Percentiles rank a stretch among this genome's conserved stretches.
Conservation (phyloP, 2,888 invertebrate genomes). For the Drosophila leonis region DNA sequence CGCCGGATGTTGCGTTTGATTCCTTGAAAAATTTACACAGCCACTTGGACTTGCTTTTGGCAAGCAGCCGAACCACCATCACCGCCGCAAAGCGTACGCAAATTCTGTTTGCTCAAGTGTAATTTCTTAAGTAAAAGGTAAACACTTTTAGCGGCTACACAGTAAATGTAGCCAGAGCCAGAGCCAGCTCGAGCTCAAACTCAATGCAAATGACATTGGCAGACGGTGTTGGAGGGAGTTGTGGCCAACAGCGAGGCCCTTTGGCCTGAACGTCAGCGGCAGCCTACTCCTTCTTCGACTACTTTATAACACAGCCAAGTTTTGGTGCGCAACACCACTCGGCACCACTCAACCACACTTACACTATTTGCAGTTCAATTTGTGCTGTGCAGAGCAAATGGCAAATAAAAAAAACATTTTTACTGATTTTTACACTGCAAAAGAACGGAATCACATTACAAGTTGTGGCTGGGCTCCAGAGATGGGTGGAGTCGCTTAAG, state of each 20-base stretch:
- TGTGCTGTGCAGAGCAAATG: conserved; percentile 75
- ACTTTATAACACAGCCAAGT: conserved; percentile 11
- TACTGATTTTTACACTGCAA: conserved; percentile 48
- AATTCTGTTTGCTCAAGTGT: conserved; percentile 82
- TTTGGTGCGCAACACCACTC: conserved; percentile 11
- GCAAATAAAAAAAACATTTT: conserved; percentile 61
- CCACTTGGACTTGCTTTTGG: conserved; percentile 64
- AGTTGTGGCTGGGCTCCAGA: conserved; percentile 8
- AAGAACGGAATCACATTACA: conserved; percentile 51
- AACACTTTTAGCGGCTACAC: conserved; percentile 80
- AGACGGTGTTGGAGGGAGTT: not conserved
- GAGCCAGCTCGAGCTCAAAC: conserved; percentile 21
- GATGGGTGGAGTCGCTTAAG: conserved; percentile 21
- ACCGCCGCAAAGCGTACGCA: conserved; percentile 55
- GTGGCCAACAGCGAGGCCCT: not conserved
- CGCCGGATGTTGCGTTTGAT: conserved; percentile 65
- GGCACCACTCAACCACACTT: conserved; percentile 35
- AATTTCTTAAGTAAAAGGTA: conserved; percentile 84
- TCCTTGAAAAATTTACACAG: conserved; percentile 68
- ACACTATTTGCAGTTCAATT: conserved; percentile 72
- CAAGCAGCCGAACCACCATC: conserved; percentile 7
- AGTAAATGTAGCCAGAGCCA: conserved; percentile 57
- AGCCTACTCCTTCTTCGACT: conserved; percentile 34
- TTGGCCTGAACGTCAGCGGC: conserved; percentile 28
- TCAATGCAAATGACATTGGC: conserved; percentile 53